Conservation (phyloP, 2,797 vertebrate genomes). For the Acrossocheilus wenchowensis region DNA sequence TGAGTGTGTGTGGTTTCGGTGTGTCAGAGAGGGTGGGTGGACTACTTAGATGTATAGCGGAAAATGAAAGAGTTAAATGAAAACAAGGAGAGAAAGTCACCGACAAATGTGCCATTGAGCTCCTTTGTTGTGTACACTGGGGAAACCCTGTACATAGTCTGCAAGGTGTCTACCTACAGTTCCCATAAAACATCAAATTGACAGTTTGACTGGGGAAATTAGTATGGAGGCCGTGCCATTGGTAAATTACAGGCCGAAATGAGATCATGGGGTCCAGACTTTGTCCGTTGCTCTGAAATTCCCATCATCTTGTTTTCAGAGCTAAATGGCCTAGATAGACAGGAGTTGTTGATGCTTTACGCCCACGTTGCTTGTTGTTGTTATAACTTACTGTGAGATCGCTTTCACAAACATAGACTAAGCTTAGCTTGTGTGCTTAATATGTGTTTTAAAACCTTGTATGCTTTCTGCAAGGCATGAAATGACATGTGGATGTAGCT, state of each 20-base stretch:
- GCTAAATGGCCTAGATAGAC: slow-evolving; percentile 13
- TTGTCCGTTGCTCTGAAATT: slow-evolving; percentile 18
- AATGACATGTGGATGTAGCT: background rate
- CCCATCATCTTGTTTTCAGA: slow-evolving; percentile 24
- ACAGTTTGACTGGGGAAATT: slow-evolving; percentile 42
- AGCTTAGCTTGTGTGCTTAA: background rate
- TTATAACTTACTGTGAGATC: slow-evolving; percentile 3
- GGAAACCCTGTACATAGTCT: slow-evolving; percentile 56
- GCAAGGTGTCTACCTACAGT: slow-evolving; percentile 45
- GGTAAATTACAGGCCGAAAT: slow-evolving; percentile 12
- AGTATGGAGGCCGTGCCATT: slow-evolving; percentile 16
- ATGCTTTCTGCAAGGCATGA: slow-evolving; percentile 1
- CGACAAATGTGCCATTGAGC: slow-evolving; percentile 54
- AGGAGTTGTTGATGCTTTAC: background rate
- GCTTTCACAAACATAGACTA: slow-evolving; percentile 16
- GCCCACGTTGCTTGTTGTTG: slow-evolving; percentile 28
- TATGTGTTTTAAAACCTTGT: background rate
- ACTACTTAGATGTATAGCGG: slow-evolving; percentile 45
- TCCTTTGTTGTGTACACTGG: slow-evolving; percentile 54
- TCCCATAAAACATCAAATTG: slow-evolving; percentile 32
- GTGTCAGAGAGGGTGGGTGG: slow-evolving; percentile 43
- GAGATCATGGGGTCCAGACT: slow-evolving; percentile 27
- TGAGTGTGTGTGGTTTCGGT: slow-evolving; percentile 44
- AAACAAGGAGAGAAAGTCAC: slow-evolving; percentile 55
- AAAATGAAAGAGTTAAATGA: slow-evolving; percentile 66